Conservation (phyloP, 2,888 invertebrate species). For the Atethmia centrago region DNA sequence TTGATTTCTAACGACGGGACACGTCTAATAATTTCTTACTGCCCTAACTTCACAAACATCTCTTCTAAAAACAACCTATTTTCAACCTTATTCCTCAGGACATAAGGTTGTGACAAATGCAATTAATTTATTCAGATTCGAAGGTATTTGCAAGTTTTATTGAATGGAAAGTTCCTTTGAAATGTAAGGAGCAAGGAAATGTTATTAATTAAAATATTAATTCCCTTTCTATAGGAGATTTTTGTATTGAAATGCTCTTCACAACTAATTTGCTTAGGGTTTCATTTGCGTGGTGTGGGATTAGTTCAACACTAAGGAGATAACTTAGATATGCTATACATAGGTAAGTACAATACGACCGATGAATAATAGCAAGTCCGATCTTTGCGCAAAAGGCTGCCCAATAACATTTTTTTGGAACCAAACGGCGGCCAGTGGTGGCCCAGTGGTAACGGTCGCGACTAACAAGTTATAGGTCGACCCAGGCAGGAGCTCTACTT, state of each 20-base stretch:
- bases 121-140: slow-evolving; percentile 54
- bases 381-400: too few relatives aligned
- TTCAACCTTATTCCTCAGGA: slow-evolving; percentile 34
- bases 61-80: slow-evolving; percentile 30
- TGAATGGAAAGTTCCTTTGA: slow-evolving; percentile 77
- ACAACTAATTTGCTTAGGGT: too few relatives aligned
- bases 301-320: too few relatives aligned
- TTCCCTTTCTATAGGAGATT: slow-evolving; percentile 56
- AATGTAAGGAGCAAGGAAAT: slow-evolving; percentile 70
- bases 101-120: slow-evolving; percentile 52
- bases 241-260: neutral
- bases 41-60: slow-evolving; percentile 55
- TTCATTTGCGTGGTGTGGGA: too few relatives aligned
- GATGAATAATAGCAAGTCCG: too few relatives aligned
- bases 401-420: too few relatives aligned
- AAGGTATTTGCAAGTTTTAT: slow-evolving; percentile 78
- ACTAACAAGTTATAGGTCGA: too few relatives aligned
- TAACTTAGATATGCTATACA: too few relatives aligned
- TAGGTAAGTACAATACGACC: too few relatives aligned
- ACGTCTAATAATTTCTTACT: slow-evolving; percentile 83
- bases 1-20: slow-evolving; percentile 88
- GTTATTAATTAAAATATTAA: slow-evolving; percentile 77
- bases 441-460: too few relatives aligned
- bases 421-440: too few relatives aligned
- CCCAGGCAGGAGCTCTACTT: too few relatives aligned